These are phyloP conservation scores for Anaspis maculata DNA, from an alignment of 2,888 invertebrate genomes.

Conservation along the genomic window DNA sequence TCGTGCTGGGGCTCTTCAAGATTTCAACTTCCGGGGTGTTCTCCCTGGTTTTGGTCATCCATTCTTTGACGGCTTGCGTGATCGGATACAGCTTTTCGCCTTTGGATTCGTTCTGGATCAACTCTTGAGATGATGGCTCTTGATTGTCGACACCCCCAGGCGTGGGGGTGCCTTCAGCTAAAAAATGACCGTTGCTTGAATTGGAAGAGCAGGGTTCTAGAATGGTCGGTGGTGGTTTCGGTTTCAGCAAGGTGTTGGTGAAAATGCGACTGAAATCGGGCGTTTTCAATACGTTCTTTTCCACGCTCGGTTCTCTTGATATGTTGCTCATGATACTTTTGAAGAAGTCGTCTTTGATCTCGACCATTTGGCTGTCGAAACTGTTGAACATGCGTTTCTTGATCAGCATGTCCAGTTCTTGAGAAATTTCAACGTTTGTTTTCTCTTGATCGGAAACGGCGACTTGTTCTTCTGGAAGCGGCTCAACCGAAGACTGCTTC, in stretches of 20 bases:
- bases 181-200: conserved; percentile 14
- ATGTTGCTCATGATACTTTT: conserved; percentile 26
- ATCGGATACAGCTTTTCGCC: conserved; percentile 47
- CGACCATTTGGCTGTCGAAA: conserved; percentile 37
- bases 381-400: conserved; percentile 38
- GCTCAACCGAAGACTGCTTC: too few relatives aligned
- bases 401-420: conserved; percentile 39
- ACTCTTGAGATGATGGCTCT: too few relatives aligned
- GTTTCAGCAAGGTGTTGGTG: conserved; percentile 4
- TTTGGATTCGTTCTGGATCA: too few relatives aligned
- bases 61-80: conserved; percentile 52
- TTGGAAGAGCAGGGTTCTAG: conserved; percentile 7
- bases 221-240: conserved; percentile 9
- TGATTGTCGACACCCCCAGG: conserved; percentile 11
- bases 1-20: conserved; percentile 37
- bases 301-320: conserved; percentile 18
- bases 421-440: conserved; percentile 29
- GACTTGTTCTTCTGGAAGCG: too few relatives aligned
- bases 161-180: conserved; percentile 9
- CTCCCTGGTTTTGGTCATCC: conserved; percentile 46
- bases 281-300: too few relatives aligned
- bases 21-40: conserved; percentile 40
- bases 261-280: conserved; percentile 30
- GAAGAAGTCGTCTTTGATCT: conserved; percentile 34
- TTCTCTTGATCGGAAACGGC: too few relatives aligned